Conservation (phyloP, 1,140 invertebrate genomes). For the Nixonia krombeini region DNA sequence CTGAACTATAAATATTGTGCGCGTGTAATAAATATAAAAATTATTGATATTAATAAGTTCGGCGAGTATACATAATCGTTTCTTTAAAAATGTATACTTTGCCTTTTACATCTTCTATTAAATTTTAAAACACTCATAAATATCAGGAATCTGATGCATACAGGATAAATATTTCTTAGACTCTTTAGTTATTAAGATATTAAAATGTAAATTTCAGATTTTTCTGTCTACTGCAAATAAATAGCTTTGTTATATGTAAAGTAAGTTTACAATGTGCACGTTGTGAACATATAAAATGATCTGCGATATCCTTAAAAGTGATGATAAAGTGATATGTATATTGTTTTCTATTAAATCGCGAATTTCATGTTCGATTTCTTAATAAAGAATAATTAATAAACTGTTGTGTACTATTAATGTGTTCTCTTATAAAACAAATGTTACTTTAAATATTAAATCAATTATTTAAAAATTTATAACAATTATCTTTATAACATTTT, state of each 20-base stretch:
- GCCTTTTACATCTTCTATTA: too few species aligned
- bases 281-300: constrained; percentile 15
- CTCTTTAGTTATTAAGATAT: neutral
- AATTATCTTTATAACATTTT: too few species aligned
- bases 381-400: constrained; percentile 34
- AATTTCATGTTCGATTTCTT: constrained; percentile 36
- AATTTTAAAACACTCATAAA: too few species aligned
- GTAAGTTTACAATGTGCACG: constrained; percentile 22
- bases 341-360: constrained; percentile 23
- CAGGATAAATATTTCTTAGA: too few species aligned
- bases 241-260: constrained; percentile 24
- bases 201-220: too few species aligned
- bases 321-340: constrained; percentile 39
- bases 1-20: too few species aligned
- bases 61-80: constrained; percentile 47
- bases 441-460: too few species aligned
- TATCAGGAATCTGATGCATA: too few species aligned
- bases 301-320: constrained; percentile 24
- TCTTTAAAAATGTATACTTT: constrained; percentile 10
- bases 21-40: too few species aligned
- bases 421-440: too few species aligned
- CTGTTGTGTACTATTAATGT: too few species aligned
- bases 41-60: neutral
- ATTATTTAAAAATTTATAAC: too few species aligned
- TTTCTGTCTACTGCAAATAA: constrained; percentile 25